phyloP scores from a whole-genome alignment of 2,113 vertebrate genomes.

The Falco punctatus region DNA sequence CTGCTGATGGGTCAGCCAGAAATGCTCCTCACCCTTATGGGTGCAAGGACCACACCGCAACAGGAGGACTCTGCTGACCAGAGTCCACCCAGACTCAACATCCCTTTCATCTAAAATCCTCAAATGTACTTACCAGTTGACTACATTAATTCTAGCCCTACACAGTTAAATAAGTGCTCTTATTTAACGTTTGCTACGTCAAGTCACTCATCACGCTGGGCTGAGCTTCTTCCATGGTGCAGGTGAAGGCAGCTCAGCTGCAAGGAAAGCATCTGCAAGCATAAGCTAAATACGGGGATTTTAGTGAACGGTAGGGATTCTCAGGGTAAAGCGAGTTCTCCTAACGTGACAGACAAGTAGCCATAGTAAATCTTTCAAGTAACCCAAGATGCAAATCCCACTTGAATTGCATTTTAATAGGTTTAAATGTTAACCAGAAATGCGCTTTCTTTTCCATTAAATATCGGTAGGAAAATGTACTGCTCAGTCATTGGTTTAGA shows the following conservation, averaged over 20 bases:
- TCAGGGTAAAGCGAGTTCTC: not conserved
- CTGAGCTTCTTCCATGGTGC: not conserved
- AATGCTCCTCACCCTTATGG: not conserved
- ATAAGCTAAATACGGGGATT: not conserved
- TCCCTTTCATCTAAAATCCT: not conserved
- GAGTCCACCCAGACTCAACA: not conserved
- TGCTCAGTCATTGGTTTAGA: not conserved
- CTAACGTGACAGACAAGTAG: not conserved
- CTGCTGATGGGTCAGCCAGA: no score
- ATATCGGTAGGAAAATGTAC: not conserved
- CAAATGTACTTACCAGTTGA: not conserved
- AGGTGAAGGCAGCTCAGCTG: not conserved
- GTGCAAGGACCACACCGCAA: not conserved
- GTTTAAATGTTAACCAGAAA: not conserved
- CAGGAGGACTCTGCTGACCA: not conserved
- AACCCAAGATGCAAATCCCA: not conserved
- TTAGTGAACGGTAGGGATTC: rapidly evolving
- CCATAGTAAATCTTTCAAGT: not conserved
- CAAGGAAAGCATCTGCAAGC: rapidly evolving
- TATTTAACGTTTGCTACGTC: rapidly evolving
- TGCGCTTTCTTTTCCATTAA: not conserved
- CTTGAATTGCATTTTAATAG: not conserved
- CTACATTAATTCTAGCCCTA: not conserved
- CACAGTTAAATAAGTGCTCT: not conserved
- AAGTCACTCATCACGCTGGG: not conserved